These are phyloP conservation scores for Tribolium castaneum DNA, from an alignment of 1,140 invertebrate species.

Conservation along the genomic window DNA sequence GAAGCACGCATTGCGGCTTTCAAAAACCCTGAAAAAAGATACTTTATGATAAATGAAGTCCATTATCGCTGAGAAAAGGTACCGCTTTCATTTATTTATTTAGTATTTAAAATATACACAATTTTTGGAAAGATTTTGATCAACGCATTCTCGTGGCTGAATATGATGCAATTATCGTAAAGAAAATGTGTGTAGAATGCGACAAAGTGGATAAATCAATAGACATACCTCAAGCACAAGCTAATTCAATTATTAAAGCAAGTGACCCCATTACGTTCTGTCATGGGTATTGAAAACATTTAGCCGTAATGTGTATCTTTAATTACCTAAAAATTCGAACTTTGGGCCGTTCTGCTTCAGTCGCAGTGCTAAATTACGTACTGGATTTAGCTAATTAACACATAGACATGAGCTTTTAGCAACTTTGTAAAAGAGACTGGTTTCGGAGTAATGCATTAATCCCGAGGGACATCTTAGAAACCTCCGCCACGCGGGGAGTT, in stretches of 20 bases:
- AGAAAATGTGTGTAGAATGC: not conserved
- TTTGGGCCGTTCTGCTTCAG: not conserved
- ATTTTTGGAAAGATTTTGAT: too few relatives aligned
- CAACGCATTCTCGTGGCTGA: too few relatives aligned
- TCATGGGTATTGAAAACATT: not conserved
- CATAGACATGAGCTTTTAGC: constrained; percentile 40
- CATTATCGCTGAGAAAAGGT: too few relatives aligned
- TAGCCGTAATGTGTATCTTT: not conserved
- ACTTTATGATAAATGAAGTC: too few relatives aligned
- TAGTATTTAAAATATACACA: too few relatives aligned
- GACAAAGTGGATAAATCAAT: constrained; percentile 30
- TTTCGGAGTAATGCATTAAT: constrained; percentile 38
- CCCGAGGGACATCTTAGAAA: constrained; percentile 36
- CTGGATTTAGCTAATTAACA: constrained; percentile 43
- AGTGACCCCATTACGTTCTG: not conserved
- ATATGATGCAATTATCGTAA: not conserved
- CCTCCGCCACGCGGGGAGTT: constrained; percentile 22
- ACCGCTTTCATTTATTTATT: too few relatives aligned
- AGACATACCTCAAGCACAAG: not conserved
- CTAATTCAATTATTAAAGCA: constrained; percentile 32
- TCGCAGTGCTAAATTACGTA: constrained; percentile 23
- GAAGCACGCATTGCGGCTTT: too few relatives aligned
- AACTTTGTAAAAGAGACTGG: constrained; percentile 40
- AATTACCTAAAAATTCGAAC: constrained; percentile 23
- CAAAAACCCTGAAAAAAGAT: too few relatives aligned